Evolutionary conservation across 92 coral and sea anemone genomes (phyloP).

Genomic region (Porites lobata): DNA sequence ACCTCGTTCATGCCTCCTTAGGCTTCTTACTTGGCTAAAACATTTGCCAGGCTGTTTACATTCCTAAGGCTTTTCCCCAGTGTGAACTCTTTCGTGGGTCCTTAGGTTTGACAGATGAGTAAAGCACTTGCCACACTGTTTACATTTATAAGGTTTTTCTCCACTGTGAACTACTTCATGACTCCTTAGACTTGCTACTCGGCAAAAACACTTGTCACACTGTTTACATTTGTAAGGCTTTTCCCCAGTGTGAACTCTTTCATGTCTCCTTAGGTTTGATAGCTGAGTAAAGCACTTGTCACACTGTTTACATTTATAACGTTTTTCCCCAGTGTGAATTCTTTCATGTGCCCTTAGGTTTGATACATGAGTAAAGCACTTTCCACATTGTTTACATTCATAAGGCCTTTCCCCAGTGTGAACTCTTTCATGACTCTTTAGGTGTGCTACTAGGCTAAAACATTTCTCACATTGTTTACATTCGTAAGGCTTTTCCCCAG

Average conservation of each 20-base stretch:
- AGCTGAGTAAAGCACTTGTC: too few species aligned
- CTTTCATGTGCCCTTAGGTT: neutral
- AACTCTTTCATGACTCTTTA: neutral
- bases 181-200: neutral
- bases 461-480: neutral
- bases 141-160: neutral
- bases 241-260: neutral
- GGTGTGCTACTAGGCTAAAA: neutral
- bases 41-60: conserved; percentile 17
- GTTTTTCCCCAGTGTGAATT: neutral
- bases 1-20: neutral
- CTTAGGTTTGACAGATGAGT: neutral
- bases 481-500: neutral
- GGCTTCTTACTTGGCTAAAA: neutral
- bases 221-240: neutral
- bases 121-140: conserved; percentile 5
- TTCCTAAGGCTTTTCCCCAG: conserved; percentile 4
- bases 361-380: neutral
- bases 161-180: neutral
- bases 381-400: neutral
- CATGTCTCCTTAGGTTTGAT: too few species aligned
- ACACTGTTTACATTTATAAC: too few species aligned
- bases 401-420: neutral
- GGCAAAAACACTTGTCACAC: neutral
- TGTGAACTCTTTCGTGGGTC: neutral